Base-by-base conservation (phyloP, 2,113 vertebrate genomes). In the Micronycteris hirsuta region DNA sequence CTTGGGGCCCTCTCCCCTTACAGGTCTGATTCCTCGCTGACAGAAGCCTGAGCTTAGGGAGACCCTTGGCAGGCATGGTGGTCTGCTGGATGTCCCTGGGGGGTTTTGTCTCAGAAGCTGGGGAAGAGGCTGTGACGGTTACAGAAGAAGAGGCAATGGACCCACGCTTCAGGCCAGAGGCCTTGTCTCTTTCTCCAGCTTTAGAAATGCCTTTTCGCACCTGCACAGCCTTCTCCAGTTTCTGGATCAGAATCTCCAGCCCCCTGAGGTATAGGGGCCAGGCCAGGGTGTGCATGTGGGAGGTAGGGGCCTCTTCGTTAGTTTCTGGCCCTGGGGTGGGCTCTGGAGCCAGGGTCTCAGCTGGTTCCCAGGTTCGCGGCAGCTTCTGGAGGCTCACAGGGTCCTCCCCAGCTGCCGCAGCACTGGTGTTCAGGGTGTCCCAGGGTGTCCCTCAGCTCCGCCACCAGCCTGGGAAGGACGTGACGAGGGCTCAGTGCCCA, bases 171-270 rank as follows among this genome's bases (percentile, higher is more conserved):
- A 41, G 70, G 38, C 49, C 24, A 13, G 58, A 16, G 36, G 28
- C 76, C 47, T 58, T 70, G 61, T 33, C 3, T 73, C 71, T 92
- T 54, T 73, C 11, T 0, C 91, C 78, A 61, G 71, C 36, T 71
- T 89, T 97, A 45, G 90, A 95, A 43, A 97, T 1, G 24, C 94
- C 88, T 91, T 95, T 98, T 67, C 99, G 99, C 36, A 99, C 97
- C 36, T 92, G 96, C 22, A 99, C 96, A 2, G 99, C 99, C 96
- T 99, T 99, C 96, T 99, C 98, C 96, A 99, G 97, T 7, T 98
- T 99, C 96, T 87, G 98, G 70, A 99, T 99, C 88, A 99, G 98
- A 93, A 99, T 89, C 52, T 99, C 99, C 92, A 99, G 97, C 80
- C 99, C 99, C 92, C 98, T 97, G 45, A 98, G 97, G 45, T 99